A percentile compares a stretch with the other conserved stretches of the same genome.
These are phyloP conservation scores for Scleropages formosus DNA, from an alignment of 2,797 vertebrate species.

Conservation along the genomic window DNA sequence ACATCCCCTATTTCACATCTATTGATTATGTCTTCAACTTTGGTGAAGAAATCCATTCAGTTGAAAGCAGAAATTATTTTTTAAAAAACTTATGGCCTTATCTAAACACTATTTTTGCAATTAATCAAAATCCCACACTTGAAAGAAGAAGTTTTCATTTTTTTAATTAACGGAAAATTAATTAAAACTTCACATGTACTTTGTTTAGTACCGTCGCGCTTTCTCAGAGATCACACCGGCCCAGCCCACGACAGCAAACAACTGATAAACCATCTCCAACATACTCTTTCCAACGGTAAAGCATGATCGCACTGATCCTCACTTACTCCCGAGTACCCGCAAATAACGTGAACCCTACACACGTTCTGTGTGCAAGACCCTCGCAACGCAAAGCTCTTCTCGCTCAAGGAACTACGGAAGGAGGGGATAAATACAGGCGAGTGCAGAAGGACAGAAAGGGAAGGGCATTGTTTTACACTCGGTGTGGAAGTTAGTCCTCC, in stretches of 20 bases:
- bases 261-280: constrained; percentile 8
- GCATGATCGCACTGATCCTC: constrained; percentile 28
- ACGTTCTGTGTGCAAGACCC: not conserved
- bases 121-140: too few species aligned
- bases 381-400: not conserved
- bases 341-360: not conserved
- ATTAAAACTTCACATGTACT: too few species aligned
- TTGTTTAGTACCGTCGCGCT: not conserved
- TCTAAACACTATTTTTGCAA: too few species aligned
- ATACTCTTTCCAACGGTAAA: constrained; percentile 30
- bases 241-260: constrained; percentile 30
- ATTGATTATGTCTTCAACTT: too few species aligned
- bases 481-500: not conserved
- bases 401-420: not conserved
- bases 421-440: not conserved
- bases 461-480: not conserved
- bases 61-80: not conserved
- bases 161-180: too few species aligned
- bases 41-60: too few species aligned
- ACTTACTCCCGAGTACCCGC: constrained; percentile 18
- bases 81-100: not conserved
- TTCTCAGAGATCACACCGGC: constrained; percentile 23
- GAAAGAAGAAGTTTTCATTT: too few species aligned
- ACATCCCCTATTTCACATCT: too few species aligned
- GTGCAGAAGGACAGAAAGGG: not conserved